Evolutionary conservation across 1,140 invertebrate species (phyloP), one percentile per base, ranked within the genome.

Genomic region (Dendrolimus kikuchii): DNA sequence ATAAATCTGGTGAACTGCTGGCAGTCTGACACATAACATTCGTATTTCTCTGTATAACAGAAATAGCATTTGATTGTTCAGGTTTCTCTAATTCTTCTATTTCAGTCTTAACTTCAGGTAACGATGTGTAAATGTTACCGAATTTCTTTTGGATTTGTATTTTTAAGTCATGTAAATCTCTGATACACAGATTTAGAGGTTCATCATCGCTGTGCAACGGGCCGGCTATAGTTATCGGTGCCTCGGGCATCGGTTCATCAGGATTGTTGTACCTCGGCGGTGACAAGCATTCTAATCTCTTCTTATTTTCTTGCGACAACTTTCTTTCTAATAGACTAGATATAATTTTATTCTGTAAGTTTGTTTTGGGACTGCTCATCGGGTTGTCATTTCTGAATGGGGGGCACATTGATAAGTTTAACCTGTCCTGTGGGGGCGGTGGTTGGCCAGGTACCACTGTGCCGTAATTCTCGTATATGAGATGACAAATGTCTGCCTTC

Each of bases 391-490:
- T 66, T 46, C 68, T 62, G 9, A 69, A 70, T 0, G 65, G 60
- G 3, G 68, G 62, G 42, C 64, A 60, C 44, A 66, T 57, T 23
- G 53, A 51, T 66, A 0, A 64, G 51, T 62, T 73, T 10, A 60
- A 39, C 38, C 62, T 60, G 0, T 84, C 81, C 7, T 74, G 75
- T 5, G 64, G 38, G 40, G 90, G 89, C 8, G 91, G 90, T 0
- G 92, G 92, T 38, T 91, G 92, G 0, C 92, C 92, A 0, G 93
- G 93, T 36, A 94, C 89, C n/a, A 95, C 94, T 0, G 93, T 95
- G 0, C 94, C 95, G 66, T 96, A 96, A 72, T 96, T 96, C 64
- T 96, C 96, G 70, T 95, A 95, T 62, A 96, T 96, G n/a, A 96
- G 81, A 67, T 96, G 95, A 62, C 95, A 96, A 57, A 96, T 96